Evolutionary conservation across 2,797 vertebrate genomes (phyloP), one percentile per base, ranked within the genome.

Genomic region (Urophycis tenuis): DNA sequence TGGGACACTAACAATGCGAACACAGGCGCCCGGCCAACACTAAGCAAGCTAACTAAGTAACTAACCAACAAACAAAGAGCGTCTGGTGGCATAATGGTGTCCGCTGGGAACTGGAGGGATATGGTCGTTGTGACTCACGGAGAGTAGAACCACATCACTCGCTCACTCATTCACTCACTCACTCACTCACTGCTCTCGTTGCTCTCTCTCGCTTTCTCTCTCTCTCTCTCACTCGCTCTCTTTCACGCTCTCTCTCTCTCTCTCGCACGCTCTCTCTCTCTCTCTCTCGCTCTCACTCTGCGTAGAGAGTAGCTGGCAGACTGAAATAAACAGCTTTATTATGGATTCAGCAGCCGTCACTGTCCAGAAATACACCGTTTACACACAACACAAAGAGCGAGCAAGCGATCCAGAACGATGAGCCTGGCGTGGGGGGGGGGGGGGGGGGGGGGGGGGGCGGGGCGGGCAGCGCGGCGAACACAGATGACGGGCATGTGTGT

Each of bases 11-110:
- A 85, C 83, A 83, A 87, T 86, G 80, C 85, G 78, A 75, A 73
- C 49, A 0, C 76, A 84, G 87, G 85, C 86, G 75, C 1, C 4
- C 72, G 6, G 87, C 89, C 88, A 90, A 87, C 83, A 4, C 80
- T 12, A n/a, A 60, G 25, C 22, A 60, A 25, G 10, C 53, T 7
- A 60, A 60, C n/a, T n/a, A n/a, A n/a, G n/a, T 39, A 11, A 11
- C 45, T 22, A 22, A 53, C 45, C 1, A 39, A 41, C 17, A 64
- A 73, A 87, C 83, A 88, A 73, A 87, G 83, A 88, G 86, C 89
- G 88, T 88, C 87, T 89, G 88, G 81, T 80, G 73, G 72, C 77
- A 71, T 30, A 78, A 77, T 31, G 32, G 81, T n/a, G 77, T 78
- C 78, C 71, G 79, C 75, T 74, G 30, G 60, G 77, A 80, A 80